A percentile compares a stretch with the other conserved stretches of the same genome.
Conservation (phyloP, 2,113 vertebrate species). For the Charadrius vociferus region DNA sequence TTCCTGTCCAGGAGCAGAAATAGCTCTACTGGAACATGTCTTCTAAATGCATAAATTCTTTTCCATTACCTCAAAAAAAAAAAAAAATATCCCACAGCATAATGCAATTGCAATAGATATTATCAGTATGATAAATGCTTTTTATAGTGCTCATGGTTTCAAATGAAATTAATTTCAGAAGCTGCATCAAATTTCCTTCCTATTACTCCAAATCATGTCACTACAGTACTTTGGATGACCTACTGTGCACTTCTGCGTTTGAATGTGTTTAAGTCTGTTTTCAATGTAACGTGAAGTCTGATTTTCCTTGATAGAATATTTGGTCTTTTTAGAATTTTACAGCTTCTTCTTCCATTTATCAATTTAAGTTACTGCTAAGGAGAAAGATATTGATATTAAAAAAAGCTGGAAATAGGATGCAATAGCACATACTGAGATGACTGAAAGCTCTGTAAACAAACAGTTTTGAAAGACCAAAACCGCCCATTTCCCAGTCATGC, state of each 20-base stretch:
- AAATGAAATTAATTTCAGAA: slow-evolving; percentile 41
- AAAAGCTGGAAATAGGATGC: background rate
- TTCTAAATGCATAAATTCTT: background rate
- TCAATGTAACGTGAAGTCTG: background rate
- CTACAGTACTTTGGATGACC: background rate
- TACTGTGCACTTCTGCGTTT: background rate
- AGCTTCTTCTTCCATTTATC: background rate
- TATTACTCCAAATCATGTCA: slow-evolving; percentile 21
- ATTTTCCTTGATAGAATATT: background rate
- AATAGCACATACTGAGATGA: background rate
- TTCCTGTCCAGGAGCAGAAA: background rate
- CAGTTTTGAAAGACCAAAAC: background rate
- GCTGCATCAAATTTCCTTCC: slow-evolving; percentile 19
- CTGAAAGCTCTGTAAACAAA: background rate
- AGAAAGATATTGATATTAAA: background rate
- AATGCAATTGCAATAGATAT: background rate
- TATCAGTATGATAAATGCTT: slow-evolving; percentile 23
- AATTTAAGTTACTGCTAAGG: background rate
- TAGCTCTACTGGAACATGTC: background rate
- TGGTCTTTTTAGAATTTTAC: background rate
- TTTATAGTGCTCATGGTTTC: background rate
- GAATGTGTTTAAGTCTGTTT: background rate
- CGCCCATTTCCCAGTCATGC: background rate
- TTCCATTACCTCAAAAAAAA: background rate
- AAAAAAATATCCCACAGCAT: background rate